Conservation (phyloP, 2,888 invertebrate genomes). For the Galeruca laticollis region DNA sequence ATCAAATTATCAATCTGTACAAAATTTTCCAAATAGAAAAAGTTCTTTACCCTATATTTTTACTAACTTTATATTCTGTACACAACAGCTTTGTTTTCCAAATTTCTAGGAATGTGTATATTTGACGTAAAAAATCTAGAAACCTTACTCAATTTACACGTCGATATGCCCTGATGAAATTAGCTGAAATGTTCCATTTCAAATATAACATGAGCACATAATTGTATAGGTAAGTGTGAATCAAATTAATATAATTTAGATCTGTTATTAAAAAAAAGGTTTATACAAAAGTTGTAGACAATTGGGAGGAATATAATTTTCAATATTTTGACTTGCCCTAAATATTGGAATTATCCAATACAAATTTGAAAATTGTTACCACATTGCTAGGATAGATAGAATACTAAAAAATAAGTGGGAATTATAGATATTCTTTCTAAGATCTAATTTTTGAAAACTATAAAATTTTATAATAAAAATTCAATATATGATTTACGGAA, state of each 20-base stretch:
- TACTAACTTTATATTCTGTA: slow-evolving; percentile 33
- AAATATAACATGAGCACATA: slow-evolving; percentile 25
- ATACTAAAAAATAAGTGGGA: not conserved
- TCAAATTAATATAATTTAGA: too few relatives aligned
- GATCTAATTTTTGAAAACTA: not conserved
- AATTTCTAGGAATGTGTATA: slow-evolving; percentile 18
- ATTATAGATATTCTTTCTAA: not conserved
- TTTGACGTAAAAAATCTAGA: slow-evolving; percentile 40
- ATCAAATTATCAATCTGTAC: slow-evolving; percentile 33
- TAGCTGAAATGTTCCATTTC: slow-evolving; percentile 26
- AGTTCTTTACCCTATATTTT: slow-evolving; percentile 15
- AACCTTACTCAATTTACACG: slow-evolving; percentile 38
- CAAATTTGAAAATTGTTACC: too few relatives aligned
- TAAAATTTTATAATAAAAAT: slow-evolving; percentile 1
- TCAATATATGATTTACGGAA: too few relatives aligned
- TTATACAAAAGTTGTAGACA: too few relatives aligned
- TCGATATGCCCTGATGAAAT: slow-evolving; percentile 42
- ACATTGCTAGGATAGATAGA: too few relatives aligned
- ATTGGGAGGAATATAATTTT: too few relatives aligned
- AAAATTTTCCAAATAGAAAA: slow-evolving; percentile 27
- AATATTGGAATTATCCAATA: too few relatives aligned
- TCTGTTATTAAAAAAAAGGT: too few relatives aligned
- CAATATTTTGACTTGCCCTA: too few relatives aligned
- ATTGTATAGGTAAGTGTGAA: too few relatives aligned
- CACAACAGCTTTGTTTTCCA: slow-evolving; percentile 29